These are phyloP conservation scores for Brachyopa scutellaris DNA, from an alignment of 2,888 invertebrate genomes.

Conservation along the genomic window DNA sequence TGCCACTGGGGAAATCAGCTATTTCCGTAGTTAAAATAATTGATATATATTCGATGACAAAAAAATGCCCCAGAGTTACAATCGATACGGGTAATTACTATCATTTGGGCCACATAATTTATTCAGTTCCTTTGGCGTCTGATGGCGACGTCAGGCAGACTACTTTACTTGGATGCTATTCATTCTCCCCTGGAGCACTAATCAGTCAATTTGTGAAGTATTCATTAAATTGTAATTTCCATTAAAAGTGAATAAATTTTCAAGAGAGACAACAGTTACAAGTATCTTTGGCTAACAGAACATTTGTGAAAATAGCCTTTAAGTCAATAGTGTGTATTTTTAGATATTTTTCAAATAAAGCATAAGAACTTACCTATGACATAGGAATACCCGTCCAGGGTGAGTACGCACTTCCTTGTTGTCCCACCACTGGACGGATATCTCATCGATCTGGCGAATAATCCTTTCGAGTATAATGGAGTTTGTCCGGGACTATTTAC, in stretches of 20 bases:
- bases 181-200: background rate
- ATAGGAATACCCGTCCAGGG: conserved; percentile 93
- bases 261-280: conserved; percentile 6
- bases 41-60: conserved; percentile 40
- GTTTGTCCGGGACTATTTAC: conserved; percentile 76
- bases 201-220: conserved; percentile 59
- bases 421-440: conserved; percentile 83
- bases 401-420: conserved; percentile 90
- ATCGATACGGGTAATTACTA: conserved; percentile 62
- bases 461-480: conserved; percentile 74
- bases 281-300: background rate
- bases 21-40: conserved; percentile 44
- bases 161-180: conserved; percentile 1
- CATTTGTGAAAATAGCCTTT: no score
- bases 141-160: no score
- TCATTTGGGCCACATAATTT: conserved; percentile 58
- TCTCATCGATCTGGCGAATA: conserved; percentile 78
- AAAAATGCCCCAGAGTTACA: conserved; percentile 4
- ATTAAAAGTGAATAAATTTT: conserved; percentile 22
- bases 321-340: no score
- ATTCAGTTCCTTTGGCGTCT: conserved; percentile 33
- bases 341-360: no score
- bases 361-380: conserved; percentile 88
- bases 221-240: conserved; percentile 47
- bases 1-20: conserved; percentile 1